Conservation (phyloP, 2,888 invertebrate genomes). For the Oxystoma pomonae region DNA sequence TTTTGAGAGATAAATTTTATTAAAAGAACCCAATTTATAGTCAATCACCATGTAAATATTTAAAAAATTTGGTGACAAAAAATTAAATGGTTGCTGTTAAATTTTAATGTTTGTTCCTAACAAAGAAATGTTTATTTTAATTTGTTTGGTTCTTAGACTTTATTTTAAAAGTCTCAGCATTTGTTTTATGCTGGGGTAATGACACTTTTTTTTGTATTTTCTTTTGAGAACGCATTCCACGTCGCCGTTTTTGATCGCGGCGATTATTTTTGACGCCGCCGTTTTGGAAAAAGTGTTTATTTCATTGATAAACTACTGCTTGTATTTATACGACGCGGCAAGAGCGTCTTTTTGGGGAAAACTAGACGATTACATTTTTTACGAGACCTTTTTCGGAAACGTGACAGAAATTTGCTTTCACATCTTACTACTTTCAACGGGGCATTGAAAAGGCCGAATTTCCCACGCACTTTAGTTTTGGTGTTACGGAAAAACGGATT, state of each 20-base stretch:
- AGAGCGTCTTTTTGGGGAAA: not conserved
- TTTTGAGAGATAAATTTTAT: too few species aligned
- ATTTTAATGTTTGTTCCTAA: too few species aligned
- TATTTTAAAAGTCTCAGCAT: too few species aligned
- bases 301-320: not conserved
- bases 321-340: not conserved
- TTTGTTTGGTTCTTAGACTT: too few species aligned
- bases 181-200: too few species aligned
- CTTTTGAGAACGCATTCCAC: not conserved
- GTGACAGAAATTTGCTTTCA: not conserved
- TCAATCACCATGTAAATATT: too few species aligned
- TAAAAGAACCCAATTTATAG: too few species aligned
- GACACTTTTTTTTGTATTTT: constrained; percentile 4
- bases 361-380: constrained; percentile 1
- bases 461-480: not conserved
- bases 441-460: not conserved
- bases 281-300: not conserved
- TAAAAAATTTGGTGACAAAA: too few species aligned
- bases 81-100: too few species aligned
- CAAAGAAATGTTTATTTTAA: too few species aligned
- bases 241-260: not conserved
- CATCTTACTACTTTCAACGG: not conserved
- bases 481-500: not conserved
- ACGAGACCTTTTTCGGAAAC: not conserved
- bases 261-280: not conserved